Evolutionary conservation across 2,888 invertebrate genomes (phyloP).

Genomic region (Chydorus sphaericus): DNA sequence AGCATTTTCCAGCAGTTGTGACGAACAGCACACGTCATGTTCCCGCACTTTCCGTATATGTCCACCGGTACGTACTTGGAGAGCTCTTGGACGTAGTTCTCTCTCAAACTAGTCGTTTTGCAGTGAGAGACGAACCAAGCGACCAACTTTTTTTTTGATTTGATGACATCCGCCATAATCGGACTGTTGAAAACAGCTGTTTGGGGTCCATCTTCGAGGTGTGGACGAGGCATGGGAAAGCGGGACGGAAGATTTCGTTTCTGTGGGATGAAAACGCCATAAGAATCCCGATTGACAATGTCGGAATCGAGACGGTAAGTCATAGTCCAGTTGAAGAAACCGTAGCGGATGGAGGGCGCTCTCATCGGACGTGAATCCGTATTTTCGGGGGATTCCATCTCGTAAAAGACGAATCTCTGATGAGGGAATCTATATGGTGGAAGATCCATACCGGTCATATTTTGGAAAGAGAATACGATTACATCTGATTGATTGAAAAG

Average conservation of each 20-base stretch:
- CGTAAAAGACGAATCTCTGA: constrained; percentile 11
- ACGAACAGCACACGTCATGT: constrained; percentile 42
- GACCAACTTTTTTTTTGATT: constrained; percentile 27
- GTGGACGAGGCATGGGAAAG: neutral
- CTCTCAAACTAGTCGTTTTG: constrained; percentile 73
- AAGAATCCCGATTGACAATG: constrained; percentile 10
- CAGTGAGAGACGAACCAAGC: constrained; percentile 99
- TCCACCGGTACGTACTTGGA: constrained; percentile 75
- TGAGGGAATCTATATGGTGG: neutral
- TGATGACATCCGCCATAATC: neutral
- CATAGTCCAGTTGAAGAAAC: constrained; percentile 22
- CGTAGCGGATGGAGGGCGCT: neutral
- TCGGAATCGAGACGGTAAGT: constrained; percentile 21
- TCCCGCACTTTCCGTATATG: constrained; percentile 80
- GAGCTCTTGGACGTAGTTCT: constrained; percentile 73
- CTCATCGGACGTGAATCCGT: neutral
- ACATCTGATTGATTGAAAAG: neutral
- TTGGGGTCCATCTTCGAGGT: neutral
- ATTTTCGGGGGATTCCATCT: constrained; percentile 7
- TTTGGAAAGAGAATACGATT: neutral
- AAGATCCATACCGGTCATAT: neutral
- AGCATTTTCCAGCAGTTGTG: neutral
- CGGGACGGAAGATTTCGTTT: neutral
- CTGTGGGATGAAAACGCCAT: neutral
- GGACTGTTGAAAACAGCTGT: neutral